Evolutionary conservation across 2,888 invertebrate species (phyloP).

Genomic region (Drosophila ezoana): DNA sequence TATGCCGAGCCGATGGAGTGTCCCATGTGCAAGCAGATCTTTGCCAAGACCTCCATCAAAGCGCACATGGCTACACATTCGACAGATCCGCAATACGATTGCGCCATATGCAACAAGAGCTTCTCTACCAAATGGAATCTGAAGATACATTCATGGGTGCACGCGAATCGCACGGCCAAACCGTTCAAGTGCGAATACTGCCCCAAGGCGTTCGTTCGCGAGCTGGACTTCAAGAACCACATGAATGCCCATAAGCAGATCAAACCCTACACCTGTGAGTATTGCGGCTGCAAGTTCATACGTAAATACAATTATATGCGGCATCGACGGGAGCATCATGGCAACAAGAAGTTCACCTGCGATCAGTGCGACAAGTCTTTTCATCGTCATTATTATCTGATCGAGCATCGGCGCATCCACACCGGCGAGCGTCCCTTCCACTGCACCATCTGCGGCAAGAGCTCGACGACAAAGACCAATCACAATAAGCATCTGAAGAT

Average conservation of each 20-base stretch:
- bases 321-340: slow-evolving; percentile 93
- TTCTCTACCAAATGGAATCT: slow-evolving; percentile 96
- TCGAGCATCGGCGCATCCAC: slow-evolving; percentile 94
- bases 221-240: slow-evolving; percentile 92
- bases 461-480: slow-evolving; percentile 95
- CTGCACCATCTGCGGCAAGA: slow-evolving; percentile 95
- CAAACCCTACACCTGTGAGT: slow-evolving; percentile 93
- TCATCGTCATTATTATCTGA: slow-evolving; percentile 94
- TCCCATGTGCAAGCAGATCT: slow-evolving; percentile 88
- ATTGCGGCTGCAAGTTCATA: slow-evolving; percentile 95
- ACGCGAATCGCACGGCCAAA: slow-evolving; percentile 92
- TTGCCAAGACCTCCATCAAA: slow-evolving; percentile 91
- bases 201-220: slow-evolving; percentile 93
- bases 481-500: slow-evolving; percentile 96
- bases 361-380: slow-evolving; percentile 92
- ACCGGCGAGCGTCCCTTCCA: slow-evolving; percentile 91
- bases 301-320: slow-evolving; percentile 94
- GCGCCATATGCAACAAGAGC: slow-evolving; percentile 92
- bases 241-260: slow-evolving; percentile 94
- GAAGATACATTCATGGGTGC: slow-evolving; percentile 95
- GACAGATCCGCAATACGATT: slow-evolving; percentile 90
- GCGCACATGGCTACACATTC: slow-evolving; percentile 92
- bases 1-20: slow-evolving; percentile 89
- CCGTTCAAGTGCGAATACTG: slow-evolving; percentile 94
- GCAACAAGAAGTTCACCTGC: slow-evolving; percentile 91